phyloP scores from a whole-genome alignment of 2,113 vertebrate genomes.

The Triplophysa dalaica region DNA sequence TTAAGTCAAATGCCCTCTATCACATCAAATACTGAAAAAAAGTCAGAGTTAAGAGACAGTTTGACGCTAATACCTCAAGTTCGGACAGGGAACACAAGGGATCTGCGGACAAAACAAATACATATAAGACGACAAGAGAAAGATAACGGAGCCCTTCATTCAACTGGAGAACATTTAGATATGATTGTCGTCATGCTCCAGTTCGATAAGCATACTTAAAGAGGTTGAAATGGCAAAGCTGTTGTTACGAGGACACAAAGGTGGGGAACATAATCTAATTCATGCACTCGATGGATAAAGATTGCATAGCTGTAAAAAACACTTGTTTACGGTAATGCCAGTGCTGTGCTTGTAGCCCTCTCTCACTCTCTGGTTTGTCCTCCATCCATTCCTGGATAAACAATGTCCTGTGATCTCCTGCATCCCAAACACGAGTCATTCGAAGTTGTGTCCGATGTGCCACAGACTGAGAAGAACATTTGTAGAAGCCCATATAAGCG shows the following conservation, averaged over 20 bases:
- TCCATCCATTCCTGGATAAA: constrained; percentile 14
- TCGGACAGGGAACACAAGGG: constrained; percentile 58
- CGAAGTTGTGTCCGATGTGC: constrained; percentile 52
- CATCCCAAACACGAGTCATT: constrained; percentile 31
- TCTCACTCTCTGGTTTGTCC: constrained; percentile 32
- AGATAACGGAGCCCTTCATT: constrained; percentile 78
- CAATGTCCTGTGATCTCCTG: constrained; percentile 11
- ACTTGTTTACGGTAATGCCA: constrained; percentile 61
- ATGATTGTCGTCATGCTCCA: constrained; percentile 79
- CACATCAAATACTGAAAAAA: constrained; percentile 61
- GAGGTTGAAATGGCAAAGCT: constrained; percentile 50
- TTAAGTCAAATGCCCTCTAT: constrained; percentile 67
- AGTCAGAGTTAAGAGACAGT: constrained; percentile 59
- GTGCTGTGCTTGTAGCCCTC: constrained; percentile 65
- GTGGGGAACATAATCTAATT: constrained; percentile 54
- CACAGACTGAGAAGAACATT: constrained; percentile 44
- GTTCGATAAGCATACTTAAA: constrained; percentile 64
- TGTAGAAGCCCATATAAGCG: constrained; percentile 43
- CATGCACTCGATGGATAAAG: constrained; percentile 74
- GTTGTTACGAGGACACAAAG: constrained; percentile 44
- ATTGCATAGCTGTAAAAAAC: constrained; percentile 81
- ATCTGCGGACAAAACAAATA: constrained; percentile 61
- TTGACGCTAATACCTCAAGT: constrained; percentile 52
- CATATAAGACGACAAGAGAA: constrained; percentile 61
- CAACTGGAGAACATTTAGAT: constrained; percentile 74